phyloP scores from a whole-genome alignment of 2,113 vertebrate species.

The Cheirogaleus medius region DNA sequence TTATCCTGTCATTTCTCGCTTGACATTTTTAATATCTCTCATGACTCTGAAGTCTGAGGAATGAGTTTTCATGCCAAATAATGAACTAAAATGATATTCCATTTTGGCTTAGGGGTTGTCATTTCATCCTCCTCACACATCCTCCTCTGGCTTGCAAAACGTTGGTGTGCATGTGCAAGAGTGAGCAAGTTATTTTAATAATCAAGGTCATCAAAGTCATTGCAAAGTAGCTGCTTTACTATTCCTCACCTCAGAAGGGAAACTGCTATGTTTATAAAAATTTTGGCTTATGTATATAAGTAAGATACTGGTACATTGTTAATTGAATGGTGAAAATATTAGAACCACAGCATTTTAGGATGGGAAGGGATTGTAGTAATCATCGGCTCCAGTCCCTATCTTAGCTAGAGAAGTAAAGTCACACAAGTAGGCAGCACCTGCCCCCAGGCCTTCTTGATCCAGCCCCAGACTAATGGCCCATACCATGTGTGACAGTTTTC shows the following conservation, averaged over 20 bases:
- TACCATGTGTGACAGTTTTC: rapidly evolving
- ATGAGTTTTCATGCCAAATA: constrained; percentile 60
- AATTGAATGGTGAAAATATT: neutral
- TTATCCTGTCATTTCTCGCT: constrained; percentile 69
- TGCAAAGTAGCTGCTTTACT: neutral
- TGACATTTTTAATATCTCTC: constrained; percentile 67
- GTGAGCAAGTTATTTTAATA: neutral
- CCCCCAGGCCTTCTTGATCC: neutral
- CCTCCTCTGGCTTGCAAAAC: neutral
- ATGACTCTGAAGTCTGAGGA: constrained; percentile 67
- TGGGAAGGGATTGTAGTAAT: neutral
- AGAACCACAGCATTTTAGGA: neutral
- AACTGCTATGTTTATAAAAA: neutral
- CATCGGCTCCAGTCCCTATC: neutral
- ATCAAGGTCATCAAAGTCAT: neutral
- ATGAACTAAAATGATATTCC: constrained; percentile 36
- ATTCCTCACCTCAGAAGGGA: neutral
- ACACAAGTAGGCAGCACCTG: neutral
- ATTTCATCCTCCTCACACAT: neutral
- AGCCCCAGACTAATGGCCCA: neutral
- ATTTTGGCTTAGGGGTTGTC: neutral
- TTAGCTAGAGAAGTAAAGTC: neutral
- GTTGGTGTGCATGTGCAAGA: neutral
- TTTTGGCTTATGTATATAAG: neutral
- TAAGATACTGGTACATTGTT: neutral